Evolutionary conservation across 2,888 invertebrate species (phyloP).

Genomic region (Xestia rhomboidea): DNA sequence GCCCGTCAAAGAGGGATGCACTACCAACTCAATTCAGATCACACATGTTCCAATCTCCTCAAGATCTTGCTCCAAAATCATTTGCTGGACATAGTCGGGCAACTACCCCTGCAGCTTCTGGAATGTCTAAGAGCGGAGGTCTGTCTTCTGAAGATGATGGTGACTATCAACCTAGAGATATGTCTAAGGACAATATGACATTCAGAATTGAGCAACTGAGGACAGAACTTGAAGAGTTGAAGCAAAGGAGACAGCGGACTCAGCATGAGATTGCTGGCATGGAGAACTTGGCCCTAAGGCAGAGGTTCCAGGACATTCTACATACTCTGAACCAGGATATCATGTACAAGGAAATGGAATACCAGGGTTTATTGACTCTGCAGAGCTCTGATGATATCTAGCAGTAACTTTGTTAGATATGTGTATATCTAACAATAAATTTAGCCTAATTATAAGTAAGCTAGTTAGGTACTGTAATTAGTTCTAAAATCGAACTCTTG

Average conservation of each 20-base stretch:
- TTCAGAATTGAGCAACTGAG: constrained; percentile 93
- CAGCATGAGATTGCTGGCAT: constrained; percentile 96
- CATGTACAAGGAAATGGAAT: constrained; percentile 94
- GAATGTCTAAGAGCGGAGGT: constrained; percentile 72
- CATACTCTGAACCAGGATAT: constrained; percentile 95
- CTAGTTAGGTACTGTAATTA: not conserved
- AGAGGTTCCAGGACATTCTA: constrained; percentile 95
- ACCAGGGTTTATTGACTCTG: constrained; percentile 84
- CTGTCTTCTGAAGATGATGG: constrained; percentile 82
- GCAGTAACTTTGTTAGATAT: constrained; percentile 58
- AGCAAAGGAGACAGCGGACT: constrained; percentile 93
- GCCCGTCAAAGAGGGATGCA: constrained; percentile 70
- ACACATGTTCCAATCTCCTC: constrained; percentile 79
- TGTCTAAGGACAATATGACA: constrained; percentile 89
- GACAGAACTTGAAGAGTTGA: constrained; percentile 94
- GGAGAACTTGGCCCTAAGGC: constrained; percentile 95
- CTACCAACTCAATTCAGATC: constrained; percentile 83
- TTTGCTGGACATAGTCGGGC: constrained; percentile 71
- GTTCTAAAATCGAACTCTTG: not conserved
- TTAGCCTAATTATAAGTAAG: not conserved
- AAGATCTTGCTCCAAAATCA: constrained; percentile 69
- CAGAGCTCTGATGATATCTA: constrained; percentile 86
- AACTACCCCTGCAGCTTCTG: constrained; percentile 72
- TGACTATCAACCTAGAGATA: constrained; percentile 78
- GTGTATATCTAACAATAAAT: constrained; percentile 49